A percentile compares a stretch with the other conserved stretches of the same genome.
These are phyloP conservation scores for Simalia tracyae DNA, from an alignment of 2,797 vertebrate genomes.

Conservation along the genomic window DNA sequence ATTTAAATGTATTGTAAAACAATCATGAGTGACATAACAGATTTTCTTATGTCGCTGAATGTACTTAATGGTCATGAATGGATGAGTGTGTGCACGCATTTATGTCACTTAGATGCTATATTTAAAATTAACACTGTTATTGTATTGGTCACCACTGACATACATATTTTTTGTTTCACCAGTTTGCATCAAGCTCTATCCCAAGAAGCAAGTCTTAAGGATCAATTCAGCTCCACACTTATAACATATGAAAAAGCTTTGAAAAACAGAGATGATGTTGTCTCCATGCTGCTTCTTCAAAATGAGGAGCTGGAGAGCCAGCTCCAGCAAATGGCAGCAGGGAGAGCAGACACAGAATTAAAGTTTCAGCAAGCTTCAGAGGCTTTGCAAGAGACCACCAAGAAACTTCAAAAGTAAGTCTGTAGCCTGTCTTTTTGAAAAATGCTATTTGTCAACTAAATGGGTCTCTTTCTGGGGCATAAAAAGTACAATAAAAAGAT, in stretches of 20 bases:
- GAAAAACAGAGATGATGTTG: slow-evolving; percentile 62
- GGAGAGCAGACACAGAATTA: slow-evolving; percentile 75
- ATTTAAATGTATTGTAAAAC: neutral
- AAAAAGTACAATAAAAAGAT: neutral
- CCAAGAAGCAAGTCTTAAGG: slow-evolving; percentile 73
- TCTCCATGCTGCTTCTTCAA: slow-evolving; percentile 70
- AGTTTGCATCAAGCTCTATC: slow-evolving; percentile 77
- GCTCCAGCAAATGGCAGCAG: slow-evolving; percentile 78
- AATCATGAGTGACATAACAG: neutral
- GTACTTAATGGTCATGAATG: neutral
- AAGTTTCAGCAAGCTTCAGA: slow-evolving; percentile 80
- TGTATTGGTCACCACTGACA: slow-evolving; percentile 30
- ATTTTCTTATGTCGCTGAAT: neutral
- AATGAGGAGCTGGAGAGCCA: slow-evolving; percentile 75
- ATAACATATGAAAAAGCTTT: slow-evolving; percentile 65
- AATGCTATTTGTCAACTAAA: slow-evolving; percentile 21
- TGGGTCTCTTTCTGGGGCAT: neutral
- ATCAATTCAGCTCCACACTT: slow-evolving; percentile 65
- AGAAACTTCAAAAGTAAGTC: slow-evolving; percentile 86
- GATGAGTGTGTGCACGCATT: slow-evolving; percentile 15
- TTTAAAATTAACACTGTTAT: slow-evolving; percentile 27
- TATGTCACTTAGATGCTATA: neutral
- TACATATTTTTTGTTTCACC: slow-evolving; percentile 56
- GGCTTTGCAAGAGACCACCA: slow-evolving; percentile 77
- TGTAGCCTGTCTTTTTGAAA: slow-evolving; percentile 32